A percentile compares a stretch with the other conserved stretches of the same genome.
Conservation (phyloP, 2,113 vertebrate species). For the Nicator chloris region DNA sequence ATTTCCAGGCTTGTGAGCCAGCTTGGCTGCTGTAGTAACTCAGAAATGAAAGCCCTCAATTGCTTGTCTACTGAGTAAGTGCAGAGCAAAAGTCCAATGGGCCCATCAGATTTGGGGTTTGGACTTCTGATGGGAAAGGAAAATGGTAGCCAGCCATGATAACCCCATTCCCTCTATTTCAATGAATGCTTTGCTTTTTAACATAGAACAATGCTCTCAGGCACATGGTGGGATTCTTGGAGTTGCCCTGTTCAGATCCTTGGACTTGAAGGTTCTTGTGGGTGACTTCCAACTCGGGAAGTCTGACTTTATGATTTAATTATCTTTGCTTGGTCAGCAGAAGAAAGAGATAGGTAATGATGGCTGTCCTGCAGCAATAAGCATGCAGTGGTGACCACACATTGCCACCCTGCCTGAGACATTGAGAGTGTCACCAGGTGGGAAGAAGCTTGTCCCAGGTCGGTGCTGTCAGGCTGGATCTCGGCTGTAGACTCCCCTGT, state of each 20-base stretch:
- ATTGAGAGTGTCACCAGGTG: background rate
- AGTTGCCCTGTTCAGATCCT: background rate
- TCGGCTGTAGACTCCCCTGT: fast-evolving
- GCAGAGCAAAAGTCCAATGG: background rate
- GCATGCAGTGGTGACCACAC: fast-evolving
- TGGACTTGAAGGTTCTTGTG: background rate
- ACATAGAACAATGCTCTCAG: background rate
- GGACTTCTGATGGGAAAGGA: background rate
- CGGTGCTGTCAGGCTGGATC: background rate
- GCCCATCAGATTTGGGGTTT: background rate
- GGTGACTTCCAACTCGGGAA: background rate
- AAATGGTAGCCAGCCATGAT: background rate
- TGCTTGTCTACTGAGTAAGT: fast-evolving
- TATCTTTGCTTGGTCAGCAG: background rate
- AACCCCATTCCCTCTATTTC: background rate
- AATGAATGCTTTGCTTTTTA: background rate
- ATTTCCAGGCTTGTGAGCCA: background rate
- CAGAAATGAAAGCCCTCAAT: background rate
- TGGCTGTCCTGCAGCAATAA: background rate
- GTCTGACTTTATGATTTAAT: background rate
- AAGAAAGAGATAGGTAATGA: background rate
- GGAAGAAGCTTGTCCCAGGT: background rate
- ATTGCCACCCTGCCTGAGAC: background rate
- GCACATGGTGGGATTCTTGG: background rate
- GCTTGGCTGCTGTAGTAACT: background rate